These are phyloP conservation scores for Ptilorrhoa leucosticta DNA, from an alignment of 2,113 vertebrate genomes.

Conservation along the genomic window DNA sequence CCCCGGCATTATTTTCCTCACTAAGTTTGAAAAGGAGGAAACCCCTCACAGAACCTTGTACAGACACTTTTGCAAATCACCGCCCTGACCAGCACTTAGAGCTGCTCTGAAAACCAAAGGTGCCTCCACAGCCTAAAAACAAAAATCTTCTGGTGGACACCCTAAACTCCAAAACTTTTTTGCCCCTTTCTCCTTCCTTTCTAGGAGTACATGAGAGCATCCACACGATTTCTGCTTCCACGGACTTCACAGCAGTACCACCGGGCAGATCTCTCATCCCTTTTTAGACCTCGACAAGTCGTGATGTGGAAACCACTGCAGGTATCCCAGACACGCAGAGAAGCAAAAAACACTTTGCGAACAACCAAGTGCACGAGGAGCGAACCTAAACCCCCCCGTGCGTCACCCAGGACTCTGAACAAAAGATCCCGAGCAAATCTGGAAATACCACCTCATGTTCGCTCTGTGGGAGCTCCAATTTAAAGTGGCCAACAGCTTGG, in stretches of 20 bases:
- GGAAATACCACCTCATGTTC: not conserved
- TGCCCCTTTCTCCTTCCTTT: not conserved
- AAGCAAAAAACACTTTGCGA: not conserved
- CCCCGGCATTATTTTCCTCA: not conserved
- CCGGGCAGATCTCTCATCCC: not conserved
- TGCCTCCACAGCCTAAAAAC: not conserved
- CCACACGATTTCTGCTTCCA: not conserved
- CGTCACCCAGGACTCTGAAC: not conserved
- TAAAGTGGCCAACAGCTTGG: not conserved
- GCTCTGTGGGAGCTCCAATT: not conserved
- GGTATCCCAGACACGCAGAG: not conserved
- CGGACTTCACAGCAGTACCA: not conserved
- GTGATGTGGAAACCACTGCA: fast-evolving
- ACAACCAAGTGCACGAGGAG: not conserved
- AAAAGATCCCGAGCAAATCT: not conserved
- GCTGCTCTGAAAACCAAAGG: not conserved
- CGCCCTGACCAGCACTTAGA: not conserved
- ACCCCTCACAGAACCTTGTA: not conserved
- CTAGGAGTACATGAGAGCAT: not conserved
- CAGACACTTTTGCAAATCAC: not conserved
- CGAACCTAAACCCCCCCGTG: not conserved
- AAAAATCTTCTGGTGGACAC: not conserved
- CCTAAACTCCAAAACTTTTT: not conserved
- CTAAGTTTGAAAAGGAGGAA: not conserved
- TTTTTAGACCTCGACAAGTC: not conserved